Base-by-base conservation (phyloP, 2,888 invertebrate genomes). In the Blastobasis adustella region DNA sequence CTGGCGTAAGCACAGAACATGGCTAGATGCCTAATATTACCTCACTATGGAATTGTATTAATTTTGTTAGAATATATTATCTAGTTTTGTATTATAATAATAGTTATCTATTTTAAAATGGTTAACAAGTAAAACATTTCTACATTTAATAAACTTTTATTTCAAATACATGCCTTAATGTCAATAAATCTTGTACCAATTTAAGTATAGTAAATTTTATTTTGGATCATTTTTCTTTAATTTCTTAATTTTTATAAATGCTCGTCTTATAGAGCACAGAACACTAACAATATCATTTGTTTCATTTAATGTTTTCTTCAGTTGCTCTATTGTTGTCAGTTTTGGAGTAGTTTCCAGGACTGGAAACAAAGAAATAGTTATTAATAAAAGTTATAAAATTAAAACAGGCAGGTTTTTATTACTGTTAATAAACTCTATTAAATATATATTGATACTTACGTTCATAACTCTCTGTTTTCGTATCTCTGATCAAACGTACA, bases 281-380 rank as follows among this genome's bases (percentile, higher is more conserved):
- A 72, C 66, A 10, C 82, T 84, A 41, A 85, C 78, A 0, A 84
- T 60, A 68, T 89, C 84, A 65, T 82, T 80, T 0, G 76, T 77
- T 54, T 81, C 77, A 52, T 73, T 56, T 45, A 88, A 58, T 57
- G 58, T 76, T 55, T 59, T 73, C 60, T 79, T 73, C 37, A 82
- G 53, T 48, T 82, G 79, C 47, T 80, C 75, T 9, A 70, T 62
- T 10, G 60, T 55, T n/a, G 64, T 58, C 4, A 86, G 58, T 50
- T 72, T 76, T 38, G 89, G 89, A 46, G 69, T 73, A 38, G 71
- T 73, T 54, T 67, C 73, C 10, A 77, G 54, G 58, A 89, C 89
- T 89, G 74, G 61, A 82, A 73, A 45, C 53, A 51, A 59, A 42
- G 6, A 6, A 23, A 42, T 3, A 40, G 10, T 40, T 40, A 39